Percentiles rank a stretch among this genome's conserved stretches.
Conservation (phyloP, 2,113 vertebrate genomes). For the Gasterosteus aculeatus region DNA sequence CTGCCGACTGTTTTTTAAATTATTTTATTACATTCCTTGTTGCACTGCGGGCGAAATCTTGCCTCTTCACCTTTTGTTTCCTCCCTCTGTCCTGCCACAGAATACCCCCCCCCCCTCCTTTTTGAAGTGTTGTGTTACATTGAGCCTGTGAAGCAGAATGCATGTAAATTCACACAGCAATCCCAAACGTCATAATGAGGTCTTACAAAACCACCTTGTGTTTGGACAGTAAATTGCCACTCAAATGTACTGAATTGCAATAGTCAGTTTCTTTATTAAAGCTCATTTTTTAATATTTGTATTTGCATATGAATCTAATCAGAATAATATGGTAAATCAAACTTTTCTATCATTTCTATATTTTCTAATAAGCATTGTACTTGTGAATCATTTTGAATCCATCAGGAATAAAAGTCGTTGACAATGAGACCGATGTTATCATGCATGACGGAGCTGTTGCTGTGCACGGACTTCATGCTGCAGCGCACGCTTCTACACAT, state of each 20-base stretch:
- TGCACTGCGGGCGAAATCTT: neutral
- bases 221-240: neutral
- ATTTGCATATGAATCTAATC: neutral
- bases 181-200: neutral
- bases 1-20: neutral
- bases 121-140: conserved; percentile 17
- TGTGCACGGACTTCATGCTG: neutral
- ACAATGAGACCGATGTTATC: neutral
- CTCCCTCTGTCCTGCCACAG: neutral
- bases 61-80: neutral
- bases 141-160: neutral
- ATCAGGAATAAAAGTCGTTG: neutral
- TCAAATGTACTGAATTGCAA: neutral
- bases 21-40: neutral
- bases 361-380: neutral
- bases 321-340: neutral
- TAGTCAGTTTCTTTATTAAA: neutral
- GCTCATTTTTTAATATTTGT: neutral
- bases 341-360: neutral
- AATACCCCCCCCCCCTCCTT: neutral
- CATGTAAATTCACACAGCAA: conserved; percentile 3
- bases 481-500: neutral
- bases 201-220: neutral
- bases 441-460: neutral
- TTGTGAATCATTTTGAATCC: neutral